These are phyloP conservation scores for Oncorhynchus masou DNA, from an alignment of 2,113 vertebrate genomes.

Conservation along the genomic window DNA sequence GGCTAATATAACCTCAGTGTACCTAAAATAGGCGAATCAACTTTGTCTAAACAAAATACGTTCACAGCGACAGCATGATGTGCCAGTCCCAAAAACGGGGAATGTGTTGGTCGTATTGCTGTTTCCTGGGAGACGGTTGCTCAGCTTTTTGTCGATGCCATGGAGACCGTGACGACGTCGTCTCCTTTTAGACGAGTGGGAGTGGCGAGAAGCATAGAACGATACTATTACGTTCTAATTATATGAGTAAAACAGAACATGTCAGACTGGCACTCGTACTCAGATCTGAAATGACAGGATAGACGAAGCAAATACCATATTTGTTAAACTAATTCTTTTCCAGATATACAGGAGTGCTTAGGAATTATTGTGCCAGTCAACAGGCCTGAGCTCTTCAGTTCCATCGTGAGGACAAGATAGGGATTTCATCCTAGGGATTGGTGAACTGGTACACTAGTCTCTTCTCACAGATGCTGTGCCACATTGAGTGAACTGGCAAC, in stretches of 20 bases:
- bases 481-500: not conserved
- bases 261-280: no score
- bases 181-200: not conserved
- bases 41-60: not conserved
- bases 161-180: slow-evolving; percentile 8
- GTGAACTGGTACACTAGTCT: not conserved
- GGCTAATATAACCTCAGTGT: not conserved
- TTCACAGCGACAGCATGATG: not conserved
- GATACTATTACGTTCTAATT: no score
- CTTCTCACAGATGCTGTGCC: not conserved
- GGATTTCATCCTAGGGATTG: not conserved
- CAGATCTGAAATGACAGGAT: no score
- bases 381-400: slow-evolving; percentile 24
- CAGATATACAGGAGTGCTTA: no score
- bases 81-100: not conserved
- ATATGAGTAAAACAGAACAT: no score
- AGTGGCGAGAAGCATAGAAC: no score
- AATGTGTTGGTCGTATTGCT: slow-evolving; percentile 26
- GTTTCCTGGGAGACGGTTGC: slow-evolving; percentile 44
- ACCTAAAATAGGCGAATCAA: not conserved
- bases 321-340: no score
- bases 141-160: slow-evolving; percentile 9
- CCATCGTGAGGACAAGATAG: slow-evolving; percentile 52
- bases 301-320: no score
- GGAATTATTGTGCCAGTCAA: slow-evolving; percentile 44